Evolutionary conservation across 2,113 vertebrate genomes (phyloP), one percentile per base, ranked within the genome.

Genomic region (Heteronetta atricapilla): DNA sequence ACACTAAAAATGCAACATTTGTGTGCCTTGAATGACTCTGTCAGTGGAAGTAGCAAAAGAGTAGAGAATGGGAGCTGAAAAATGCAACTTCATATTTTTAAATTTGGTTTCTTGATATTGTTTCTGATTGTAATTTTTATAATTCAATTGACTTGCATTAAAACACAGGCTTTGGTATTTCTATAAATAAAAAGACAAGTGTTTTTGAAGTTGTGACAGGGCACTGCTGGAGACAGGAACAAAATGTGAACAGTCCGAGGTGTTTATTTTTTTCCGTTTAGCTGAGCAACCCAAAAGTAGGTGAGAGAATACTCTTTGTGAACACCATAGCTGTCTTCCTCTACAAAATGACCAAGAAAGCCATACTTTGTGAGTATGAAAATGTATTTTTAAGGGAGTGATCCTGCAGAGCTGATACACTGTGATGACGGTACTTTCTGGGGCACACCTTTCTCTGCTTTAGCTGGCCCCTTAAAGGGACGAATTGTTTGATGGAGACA

Each of bases 221-320:
- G 46, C 40, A 6, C 62, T 53, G 63, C 73, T 53, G 59, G 68
- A 89, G 88, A 64, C 28, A 42, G 60, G 50, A 74, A 23, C 40
- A 31, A 66, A 42, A 34, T 22, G 11, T 14, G 36, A 79, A 34
- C 70, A 75, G 82, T 56, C 48, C n/a, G 6, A 66, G 62, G 50
- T 31, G 72, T 77, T 73, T 14, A 8, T 87, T 80, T 90, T 74
- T 68, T 20, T 86, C 80, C 81, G 8, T 90, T 90, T 77, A 66
- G 73, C 68, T 59, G 23, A 82, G 68, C 74, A 81, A 34, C 79
- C 55, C 82, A 73, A 59, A 44, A 3, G 85, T 77, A 86, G 83
- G 82, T 89, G 89, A 84, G 85, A 77, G 89, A 58, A 59, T 55
- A n/a, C 53, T 83, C 81, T 85, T 66, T 75, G 78, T 86, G 58